These are phyloP conservation scores for Allacma fusca DNA, from an alignment of 2,888 invertebrate genomes.

Conservation along the genomic window DNA sequence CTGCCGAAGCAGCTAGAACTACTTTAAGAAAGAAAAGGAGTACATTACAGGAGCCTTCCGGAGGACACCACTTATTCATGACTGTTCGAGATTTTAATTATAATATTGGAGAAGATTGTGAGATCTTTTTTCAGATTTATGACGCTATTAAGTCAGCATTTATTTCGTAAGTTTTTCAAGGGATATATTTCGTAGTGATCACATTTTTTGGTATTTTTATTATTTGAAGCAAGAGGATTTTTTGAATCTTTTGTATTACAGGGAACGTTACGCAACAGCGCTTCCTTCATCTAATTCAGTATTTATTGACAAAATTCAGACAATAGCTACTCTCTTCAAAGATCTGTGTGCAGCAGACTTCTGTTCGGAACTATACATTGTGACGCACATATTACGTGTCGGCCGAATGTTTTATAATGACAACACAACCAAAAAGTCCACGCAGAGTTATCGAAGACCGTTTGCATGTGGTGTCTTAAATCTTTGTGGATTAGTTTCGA, in stretches of 20 bases:
- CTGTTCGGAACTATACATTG: conserved; percentile 83
- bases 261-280: conserved; percentile 37
- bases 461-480: conserved; percentile 86
- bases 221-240: neutral
- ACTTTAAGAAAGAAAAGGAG: conserved; percentile 64
- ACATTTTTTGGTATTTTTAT: neutral
- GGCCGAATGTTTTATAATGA: conserved; percentile 82
- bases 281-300: conserved; percentile 42
- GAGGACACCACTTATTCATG: conserved; percentile 77
- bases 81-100: conserved; percentile 89
- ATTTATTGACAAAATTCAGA: conserved; percentile 46
- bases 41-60: neutral
- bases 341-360: conserved; percentile 86
- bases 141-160: conserved; percentile 80
- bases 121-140: conserved; percentile 85
- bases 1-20: conserved; percentile 66
- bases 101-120: conserved; percentile 86
- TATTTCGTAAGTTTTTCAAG: conserved; percentile 67
- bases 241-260: conserved; percentile 14
- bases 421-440: conserved; percentile 62
- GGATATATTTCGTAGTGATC: no score
- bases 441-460: conserved; percentile 70
- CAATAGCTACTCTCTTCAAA: conserved; percentile 65
- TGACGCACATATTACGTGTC: conserved; percentile 88
- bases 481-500: conserved; percentile 69